phyloP scores from a whole-genome alignment of 2,797 vertebrate genomes.

The Anguilla anguilla region DNA sequence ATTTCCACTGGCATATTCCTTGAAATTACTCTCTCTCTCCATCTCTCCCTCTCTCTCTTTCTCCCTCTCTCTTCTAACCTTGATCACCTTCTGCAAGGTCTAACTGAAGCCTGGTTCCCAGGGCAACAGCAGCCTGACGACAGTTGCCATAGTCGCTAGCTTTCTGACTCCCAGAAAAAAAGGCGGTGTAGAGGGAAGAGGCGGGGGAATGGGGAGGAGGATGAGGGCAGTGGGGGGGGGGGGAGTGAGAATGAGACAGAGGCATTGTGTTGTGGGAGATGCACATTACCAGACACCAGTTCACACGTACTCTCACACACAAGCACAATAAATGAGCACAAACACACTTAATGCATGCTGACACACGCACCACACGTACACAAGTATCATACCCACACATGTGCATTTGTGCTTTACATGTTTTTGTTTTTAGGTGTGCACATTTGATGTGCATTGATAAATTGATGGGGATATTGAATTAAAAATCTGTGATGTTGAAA shows the following conservation, averaged over 20 bases:
- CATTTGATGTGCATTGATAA: too few species aligned
- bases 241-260: not conserved
- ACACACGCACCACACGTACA: not conserved
- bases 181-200: not conserved
- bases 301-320: not conserved
- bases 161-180: constrained; percentile 57
- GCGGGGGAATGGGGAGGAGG: not conserved
- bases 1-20: not conserved
- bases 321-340: constrained; percentile 56
- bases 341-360: not conserved
- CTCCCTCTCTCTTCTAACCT: constrained; percentile 55
- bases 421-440: not conserved
- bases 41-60: not conserved
- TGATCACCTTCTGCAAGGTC: constrained; percentile 50
- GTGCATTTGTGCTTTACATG: not conserved
- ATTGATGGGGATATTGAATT: too few species aligned
- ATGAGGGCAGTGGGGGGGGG: not conserved
- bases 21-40: not conserved
- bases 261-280: constrained; percentile 7
- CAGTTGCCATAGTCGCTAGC: constrained; percentile 70
- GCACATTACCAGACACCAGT: not conserved
- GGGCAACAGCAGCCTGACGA: constrained; percentile 77
- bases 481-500: too few species aligned
- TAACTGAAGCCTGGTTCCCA: constrained; percentile 74
- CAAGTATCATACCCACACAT: not conserved